Conservation (phyloP, 2,888 invertebrate genomes). For the Eilema depressum region DNA sequence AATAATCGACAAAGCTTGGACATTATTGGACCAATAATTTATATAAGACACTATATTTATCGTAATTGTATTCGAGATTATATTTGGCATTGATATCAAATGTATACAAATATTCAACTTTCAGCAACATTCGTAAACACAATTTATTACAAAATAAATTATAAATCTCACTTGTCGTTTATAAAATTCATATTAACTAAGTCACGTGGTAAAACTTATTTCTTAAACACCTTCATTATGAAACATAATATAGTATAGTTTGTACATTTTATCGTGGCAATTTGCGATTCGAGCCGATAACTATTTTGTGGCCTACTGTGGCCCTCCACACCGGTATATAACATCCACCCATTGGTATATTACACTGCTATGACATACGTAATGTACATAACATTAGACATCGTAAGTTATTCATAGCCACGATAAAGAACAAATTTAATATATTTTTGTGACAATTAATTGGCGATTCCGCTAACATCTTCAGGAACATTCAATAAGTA, state of each 20-base stretch:
- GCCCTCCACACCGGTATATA: not conserved
- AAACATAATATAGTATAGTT: conserved; percentile 49
- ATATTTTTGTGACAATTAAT: conserved; percentile 50
- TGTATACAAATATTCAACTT: conserved; percentile 27
- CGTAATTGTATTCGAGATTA: conserved; percentile 49
- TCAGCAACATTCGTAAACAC: conserved; percentile 38
- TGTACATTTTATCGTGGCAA: conserved; percentile 2
- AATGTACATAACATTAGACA: too few species aligned
- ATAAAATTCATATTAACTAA: conserved; percentile 59
- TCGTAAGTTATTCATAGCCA: not conserved
- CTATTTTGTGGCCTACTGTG: not conserved
- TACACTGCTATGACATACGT: not conserved
- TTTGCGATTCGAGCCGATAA: not conserved
- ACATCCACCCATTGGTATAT: not conserved
- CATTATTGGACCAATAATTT: conserved; percentile 55
- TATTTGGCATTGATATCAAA: conserved; percentile 52
- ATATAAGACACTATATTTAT: conserved; percentile 31
- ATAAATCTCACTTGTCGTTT: conserved; percentile 70
- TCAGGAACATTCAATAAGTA: not conserved
- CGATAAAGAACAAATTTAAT: conserved; percentile 20
- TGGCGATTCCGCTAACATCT: conserved; percentile 26
- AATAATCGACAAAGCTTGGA: conserved; percentile 53
- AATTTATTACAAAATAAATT: conserved; percentile 45
- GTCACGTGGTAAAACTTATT: conserved; percentile 62
- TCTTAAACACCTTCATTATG: conserved; percentile 63